phyloP scores from a whole-genome alignment of 2,888 invertebrate species.

The Chaetoderma sp. region DNA sequence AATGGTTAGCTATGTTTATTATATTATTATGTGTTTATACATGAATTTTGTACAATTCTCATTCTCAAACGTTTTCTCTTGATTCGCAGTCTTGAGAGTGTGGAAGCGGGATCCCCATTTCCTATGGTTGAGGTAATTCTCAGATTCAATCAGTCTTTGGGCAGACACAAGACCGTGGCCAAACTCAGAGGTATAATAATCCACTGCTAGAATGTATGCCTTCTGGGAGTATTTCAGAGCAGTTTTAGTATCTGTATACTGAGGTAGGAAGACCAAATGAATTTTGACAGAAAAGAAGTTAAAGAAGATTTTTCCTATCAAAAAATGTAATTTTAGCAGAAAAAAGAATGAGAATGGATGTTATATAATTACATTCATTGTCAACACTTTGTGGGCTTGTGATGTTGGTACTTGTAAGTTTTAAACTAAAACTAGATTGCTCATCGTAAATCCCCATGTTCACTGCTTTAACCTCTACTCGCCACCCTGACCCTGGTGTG shows the following conservation, averaged over 20 bases:
- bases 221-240: neutral
- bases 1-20: too few relatives aligned
- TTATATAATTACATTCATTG: too few relatives aligned
- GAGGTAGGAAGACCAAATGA: neutral
- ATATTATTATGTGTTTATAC: neutral
- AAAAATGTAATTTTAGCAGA: too few relatives aligned
- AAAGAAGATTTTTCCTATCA: too few relatives aligned
- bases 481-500: too few relatives aligned
- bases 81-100: neutral
- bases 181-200: conserved; percentile 49
- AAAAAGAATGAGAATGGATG: too few relatives aligned
- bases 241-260: neutral
- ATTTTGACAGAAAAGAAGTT: too few relatives aligned
- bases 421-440: too few relatives aligned
- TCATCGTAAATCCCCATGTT: too few relatives aligned
- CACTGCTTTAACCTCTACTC: too few relatives aligned
- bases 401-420: too few relatives aligned
- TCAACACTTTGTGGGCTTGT: too few relatives aligned
- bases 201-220: neutral
- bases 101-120: conserved; percentile 21
- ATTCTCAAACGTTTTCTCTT: neutral
- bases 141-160: conserved; percentile 55
- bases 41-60: conserved; percentile 18
- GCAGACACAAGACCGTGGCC: conserved; percentile 46
- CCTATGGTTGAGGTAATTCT: conserved; percentile 47